phyloP scores from a whole-genome alignment of 2,888 invertebrate species.

The Synergus laeviventris region DNA sequence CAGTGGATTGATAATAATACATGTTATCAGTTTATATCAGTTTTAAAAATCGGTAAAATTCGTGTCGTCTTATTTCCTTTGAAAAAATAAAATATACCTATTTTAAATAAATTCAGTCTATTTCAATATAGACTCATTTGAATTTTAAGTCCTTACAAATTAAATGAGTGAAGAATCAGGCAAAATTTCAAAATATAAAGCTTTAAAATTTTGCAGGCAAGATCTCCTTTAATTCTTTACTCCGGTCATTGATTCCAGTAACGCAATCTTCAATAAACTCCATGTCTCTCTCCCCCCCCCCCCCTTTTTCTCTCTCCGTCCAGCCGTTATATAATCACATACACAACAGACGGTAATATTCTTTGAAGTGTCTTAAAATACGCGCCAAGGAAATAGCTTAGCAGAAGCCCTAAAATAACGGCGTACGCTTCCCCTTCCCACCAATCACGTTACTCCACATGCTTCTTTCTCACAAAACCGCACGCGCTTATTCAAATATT shows the following conservation, averaged over 20 bases:
- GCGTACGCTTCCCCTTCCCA: conserved; percentile 66
- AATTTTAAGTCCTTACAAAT: too few species aligned
- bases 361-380: conserved; percentile 74
- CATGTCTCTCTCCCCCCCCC: not conserved
- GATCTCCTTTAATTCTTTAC: not conserved
- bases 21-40: too few species aligned
- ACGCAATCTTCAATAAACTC: not conserved
- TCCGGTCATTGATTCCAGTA: not conserved
- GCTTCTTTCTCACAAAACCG: conserved; percentile 63
- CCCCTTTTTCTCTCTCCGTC: not conserved
- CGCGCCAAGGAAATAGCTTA: conserved; percentile 75
- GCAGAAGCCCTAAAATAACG: conserved; percentile 73
- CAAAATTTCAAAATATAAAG: too few species aligned
- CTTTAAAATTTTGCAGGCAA: too few species aligned
- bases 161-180: too few species aligned
- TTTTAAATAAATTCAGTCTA: too few species aligned
- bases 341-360: conserved; percentile 61
- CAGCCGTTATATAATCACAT: conserved; percentile 64
- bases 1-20: too few species aligned
- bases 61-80: too few species aligned
- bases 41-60: too few species aligned
- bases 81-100: too few species aligned
- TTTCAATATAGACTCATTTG: too few species aligned
- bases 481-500: conserved; percentile 20
- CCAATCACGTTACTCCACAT: conserved; percentile 78